phyloP scores from a whole-genome alignment of 1,140 invertebrate species.

The Penaeus indicus region DNA sequence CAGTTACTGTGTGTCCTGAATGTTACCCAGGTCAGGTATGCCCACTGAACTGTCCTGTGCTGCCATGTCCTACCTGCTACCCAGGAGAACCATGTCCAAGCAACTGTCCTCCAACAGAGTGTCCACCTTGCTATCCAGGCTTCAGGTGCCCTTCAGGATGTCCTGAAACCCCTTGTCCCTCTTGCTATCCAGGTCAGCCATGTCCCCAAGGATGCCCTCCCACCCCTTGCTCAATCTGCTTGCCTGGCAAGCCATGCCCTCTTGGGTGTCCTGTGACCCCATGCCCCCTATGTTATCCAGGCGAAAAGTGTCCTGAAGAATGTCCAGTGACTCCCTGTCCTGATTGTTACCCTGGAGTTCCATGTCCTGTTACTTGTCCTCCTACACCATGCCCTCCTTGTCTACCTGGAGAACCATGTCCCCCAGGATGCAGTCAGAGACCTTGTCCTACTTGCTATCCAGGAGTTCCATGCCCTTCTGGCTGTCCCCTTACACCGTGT shows the following conservation, averaged over 20 bases:
- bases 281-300: slow-evolving; percentile 32
- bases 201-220: slow-evolving; percentile 23
- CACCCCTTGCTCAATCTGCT: slow-evolving; percentile 29
- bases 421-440: background rate
- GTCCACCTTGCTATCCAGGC: slow-evolving; percentile 35
- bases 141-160: slow-evolving; percentile 19
- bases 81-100: slow-evolving; percentile 1
- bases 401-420: slow-evolving; percentile 25
- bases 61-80: slow-evolving; percentile 25
- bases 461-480: background rate
- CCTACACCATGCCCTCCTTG: slow-evolving; percentile 33
- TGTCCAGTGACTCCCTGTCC: slow-evolving; percentile 21
- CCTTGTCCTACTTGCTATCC: slow-evolving; percentile 47
- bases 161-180: slow-evolving; percentile 24
- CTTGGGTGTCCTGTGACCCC: background rate
- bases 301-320: slow-evolving; percentile 14
- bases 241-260: slow-evolving; percentile 26
- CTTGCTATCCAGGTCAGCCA: slow-evolving; percentile 7
- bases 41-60: slow-evolving; percentile 10
- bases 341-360: slow-evolving; percentile 35
- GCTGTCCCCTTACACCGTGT: slow-evolving; percentile 28
- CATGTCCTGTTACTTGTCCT: slow-evolving; percentile 21
- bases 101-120: background rate
- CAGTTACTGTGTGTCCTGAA: too few species aligned
- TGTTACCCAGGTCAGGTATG: slow-evolving; percentile 22